phyloP scores from a whole-genome alignment of 2,797 vertebrate genomes.

The Pangasius mekongensis region DNA sequence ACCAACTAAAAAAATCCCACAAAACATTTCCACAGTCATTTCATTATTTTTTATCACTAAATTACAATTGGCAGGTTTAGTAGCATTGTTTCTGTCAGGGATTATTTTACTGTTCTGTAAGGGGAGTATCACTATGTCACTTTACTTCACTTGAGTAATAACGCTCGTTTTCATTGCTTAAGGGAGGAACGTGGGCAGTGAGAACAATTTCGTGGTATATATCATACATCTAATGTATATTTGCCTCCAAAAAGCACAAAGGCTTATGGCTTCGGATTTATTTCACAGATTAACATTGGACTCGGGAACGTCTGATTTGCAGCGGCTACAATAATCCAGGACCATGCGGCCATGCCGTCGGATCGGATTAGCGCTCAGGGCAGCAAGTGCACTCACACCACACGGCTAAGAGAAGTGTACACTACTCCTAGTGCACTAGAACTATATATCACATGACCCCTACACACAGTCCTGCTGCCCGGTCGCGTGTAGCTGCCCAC shows the following conservation, averaged over 20 bases:
- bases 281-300: constrained; percentile 21
- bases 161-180: constrained; percentile 68
- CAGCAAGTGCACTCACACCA: constrained; percentile 57
- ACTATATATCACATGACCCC: not conserved
- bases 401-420: not conserved
- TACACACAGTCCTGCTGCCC: not conserved
- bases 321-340: not conserved
- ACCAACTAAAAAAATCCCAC: constrained; percentile 36
- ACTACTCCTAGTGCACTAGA: not conserved
- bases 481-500: not conserved
- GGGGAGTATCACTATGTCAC: constrained; percentile 69
- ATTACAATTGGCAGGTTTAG: constrained; percentile 80
- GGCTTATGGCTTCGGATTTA: constrained; percentile 78
- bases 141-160: constrained; percentile 5
- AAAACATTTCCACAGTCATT: constrained; percentile 61
- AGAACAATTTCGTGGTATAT: constrained; percentile 69
- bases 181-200: constrained; percentile 76
- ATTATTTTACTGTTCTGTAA: constrained; percentile 69
- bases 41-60: constrained; percentile 64
- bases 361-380: constrained; percentile 45
- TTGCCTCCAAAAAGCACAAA: constrained; percentile 20
- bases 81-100: constrained; percentile 69
- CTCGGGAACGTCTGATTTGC: constrained; percentile 18
- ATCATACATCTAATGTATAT: constrained; percentile 23
- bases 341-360: not conserved